A percentile compares a stretch with the other conserved stretches of the same genome.
Evolutionary conservation across 2,888 invertebrate genomes (phyloP).

Genomic region (Psylliodes chrysocephalus): DNA sequence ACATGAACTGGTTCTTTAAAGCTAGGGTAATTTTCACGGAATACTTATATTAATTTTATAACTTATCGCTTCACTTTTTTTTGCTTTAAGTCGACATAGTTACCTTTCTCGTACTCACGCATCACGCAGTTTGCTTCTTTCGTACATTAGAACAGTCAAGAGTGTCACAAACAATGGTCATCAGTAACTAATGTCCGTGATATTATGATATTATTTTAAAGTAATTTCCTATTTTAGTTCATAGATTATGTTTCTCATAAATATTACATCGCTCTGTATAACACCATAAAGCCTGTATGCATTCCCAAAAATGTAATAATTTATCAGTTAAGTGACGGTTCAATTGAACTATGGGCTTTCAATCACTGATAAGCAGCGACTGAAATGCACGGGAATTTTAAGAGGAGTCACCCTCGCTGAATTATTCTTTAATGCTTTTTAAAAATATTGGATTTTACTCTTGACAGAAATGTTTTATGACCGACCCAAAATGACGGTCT

Average conservation of each 20-base stretch:
- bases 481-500: slow-evolving; percentile 21
- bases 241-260: too few species aligned
- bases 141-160: too few species aligned
- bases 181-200: too few species aligned
- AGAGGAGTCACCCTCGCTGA: slow-evolving; percentile 23
- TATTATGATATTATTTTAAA: background rate
- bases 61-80: too few species aligned
- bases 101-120: too few species aligned
- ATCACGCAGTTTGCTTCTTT: too few species aligned
- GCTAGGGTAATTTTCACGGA: too few species aligned
- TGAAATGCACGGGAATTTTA: slow-evolving; percentile 23
- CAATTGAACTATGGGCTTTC: slow-evolving; percentile 29
- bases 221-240: too few species aligned
- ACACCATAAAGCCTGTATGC: slow-evolving; percentile 9
- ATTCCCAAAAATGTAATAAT: slow-evolving; percentile 29
- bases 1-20: too few species aligned
- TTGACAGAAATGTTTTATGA: slow-evolving; percentile 29
- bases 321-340: slow-evolving; percentile 28
- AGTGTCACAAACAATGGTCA: too few species aligned
- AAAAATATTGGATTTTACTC: slow-evolving; percentile 29
- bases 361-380: slow-evolving; percentile 31
- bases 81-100: too few species aligned
- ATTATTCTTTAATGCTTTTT: slow-evolving; percentile 26
- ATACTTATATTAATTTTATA: too few species aligned
- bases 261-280: slow-evolving; percentile 4